Base-by-base conservation (phyloP, 1,140 invertebrate species). In the Papilio glaucus region DNA sequence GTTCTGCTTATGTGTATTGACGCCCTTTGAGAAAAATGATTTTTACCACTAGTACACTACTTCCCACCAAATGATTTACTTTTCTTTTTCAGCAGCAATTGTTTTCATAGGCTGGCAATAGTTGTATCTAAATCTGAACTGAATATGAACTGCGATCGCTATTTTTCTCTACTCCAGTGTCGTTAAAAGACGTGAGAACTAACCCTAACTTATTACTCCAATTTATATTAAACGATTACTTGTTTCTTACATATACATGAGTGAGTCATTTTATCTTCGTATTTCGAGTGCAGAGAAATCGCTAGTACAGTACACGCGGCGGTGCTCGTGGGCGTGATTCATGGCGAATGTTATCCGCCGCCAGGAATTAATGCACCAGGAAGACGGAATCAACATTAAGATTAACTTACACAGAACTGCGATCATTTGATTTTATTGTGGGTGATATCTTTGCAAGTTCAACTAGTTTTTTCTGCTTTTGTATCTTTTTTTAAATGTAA, bases 291-390 rank as follows among this genome's bases (percentile, higher is more conserved):
- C 42, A 24, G 42, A 37, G 67, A 69, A 53, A 68, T 68, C 67
- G 67, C 67, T 49, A 53, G 41, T 12, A 13, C 18, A 24, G 21
- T 45, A 15, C 61, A 21, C 65, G 39, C 65, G 24, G 65, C 24
- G 4, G 41, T 29, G 29, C 67, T 12, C 67, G 67, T 69, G 67
- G 67, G 67, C 67, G 67, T 69, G 67, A 33, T 49, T 53, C 42
- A 69, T 29, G 67, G 67, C 65, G 65, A 68, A 49, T 49, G 41
- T 53, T 69, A 69, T 69, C 67, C 67, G 67, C 12, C 41, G 63
- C 26, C 13, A 45, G 18, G 67, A 69, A 69, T 49, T 69, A 69
- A 69, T 69, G 67, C 26, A 69, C 53, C 67, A 69, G 67, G 67
- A 69, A 69, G 67, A 33, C 41, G 67, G 26, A 69, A 68, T 26